These are phyloP conservation scores for Clepsis dumicolana DNA, from an alignment of 2,888 invertebrate species.

Conservation along the genomic window DNA sequence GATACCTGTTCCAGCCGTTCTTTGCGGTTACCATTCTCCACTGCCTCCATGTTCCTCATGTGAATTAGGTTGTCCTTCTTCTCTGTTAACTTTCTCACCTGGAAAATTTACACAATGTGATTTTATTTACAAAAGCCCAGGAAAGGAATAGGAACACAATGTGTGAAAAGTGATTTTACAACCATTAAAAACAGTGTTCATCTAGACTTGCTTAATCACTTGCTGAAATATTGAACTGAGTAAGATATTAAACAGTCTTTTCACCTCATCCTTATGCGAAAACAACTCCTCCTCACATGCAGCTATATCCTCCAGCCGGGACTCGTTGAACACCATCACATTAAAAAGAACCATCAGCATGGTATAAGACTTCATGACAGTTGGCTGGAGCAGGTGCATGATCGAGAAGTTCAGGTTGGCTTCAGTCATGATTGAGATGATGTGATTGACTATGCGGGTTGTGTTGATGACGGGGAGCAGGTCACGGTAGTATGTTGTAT, in stretches of 20 bases:
- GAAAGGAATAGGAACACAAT: too few relatives aligned
- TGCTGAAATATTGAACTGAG: too few relatives aligned
- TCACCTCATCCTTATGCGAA: conserved; percentile 57
- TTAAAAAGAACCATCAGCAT: conserved; percentile 69
- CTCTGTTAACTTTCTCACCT: conserved; percentile 71
- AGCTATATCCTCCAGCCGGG: conserved; percentile 60
- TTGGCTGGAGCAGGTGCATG: conserved; percentile 70
- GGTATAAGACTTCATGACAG: conserved; percentile 56
- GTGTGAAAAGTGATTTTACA: too few relatives aligned
- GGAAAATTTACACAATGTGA: conserved; percentile 44
- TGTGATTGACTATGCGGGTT: conserved; percentile 68
- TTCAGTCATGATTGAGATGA: conserved; percentile 61
- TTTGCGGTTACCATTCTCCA: conserved; percentile 69
- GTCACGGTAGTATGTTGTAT: conserved; percentile 72
- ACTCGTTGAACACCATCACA: conserved; percentile 67
- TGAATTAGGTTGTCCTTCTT: conserved; percentile 65
- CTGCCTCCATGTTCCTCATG: conserved; percentile 72
- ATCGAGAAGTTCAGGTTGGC: conserved; percentile 56
- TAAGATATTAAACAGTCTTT: too few relatives aligned
- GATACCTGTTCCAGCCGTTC: conserved; percentile 70
- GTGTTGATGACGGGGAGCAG: conserved; percentile 74
- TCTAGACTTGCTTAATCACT: too few relatives aligned
- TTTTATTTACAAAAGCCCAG: background rate
- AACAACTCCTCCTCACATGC: conserved; percentile 70
- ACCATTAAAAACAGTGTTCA: too few relatives aligned